phyloP scores from a whole-genome alignment of 1,140 invertebrate genomes.

The Luehdorfia chinensis region DNA sequence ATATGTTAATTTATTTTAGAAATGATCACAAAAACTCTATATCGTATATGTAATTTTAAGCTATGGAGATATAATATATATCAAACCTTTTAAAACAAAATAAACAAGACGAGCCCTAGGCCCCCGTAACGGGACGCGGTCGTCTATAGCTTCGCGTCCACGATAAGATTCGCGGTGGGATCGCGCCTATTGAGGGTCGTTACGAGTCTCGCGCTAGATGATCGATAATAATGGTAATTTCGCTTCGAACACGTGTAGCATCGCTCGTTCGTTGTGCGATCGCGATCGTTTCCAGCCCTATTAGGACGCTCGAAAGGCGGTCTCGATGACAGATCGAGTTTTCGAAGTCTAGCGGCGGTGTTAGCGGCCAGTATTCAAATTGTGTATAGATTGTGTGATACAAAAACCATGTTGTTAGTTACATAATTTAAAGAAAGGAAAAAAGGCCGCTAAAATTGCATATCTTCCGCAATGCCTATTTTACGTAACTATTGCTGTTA shows the following conservation, averaged over 20 bases:
- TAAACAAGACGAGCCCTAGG: too few species aligned
- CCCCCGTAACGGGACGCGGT: conserved; percentile 35
- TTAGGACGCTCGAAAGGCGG: conserved; percentile 48
- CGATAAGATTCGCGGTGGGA: conserved; percentile 38
- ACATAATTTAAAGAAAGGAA: too few species aligned
- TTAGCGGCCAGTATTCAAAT: conserved; percentile 8
- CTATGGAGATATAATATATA: too few species aligned
- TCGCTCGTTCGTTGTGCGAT: conserved; percentile 39
- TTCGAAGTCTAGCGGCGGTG: not conserved
- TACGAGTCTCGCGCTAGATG: conserved; percentile 59
- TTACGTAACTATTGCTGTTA: too few species aligned
- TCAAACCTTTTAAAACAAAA: too few species aligned
- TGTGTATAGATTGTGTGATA: not conserved
- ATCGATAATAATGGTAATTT: conserved; percentile 76
- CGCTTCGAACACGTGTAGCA: conserved; percentile 58
- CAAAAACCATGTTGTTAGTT: not conserved
- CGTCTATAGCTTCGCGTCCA: conserved; percentile 21
- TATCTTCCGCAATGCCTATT: too few species aligned
- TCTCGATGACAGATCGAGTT: conserved; percentile 8
- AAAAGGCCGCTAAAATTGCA: too few species aligned
- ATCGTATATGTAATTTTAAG: too few species aligned
- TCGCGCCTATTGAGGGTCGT: conserved; percentile 61
- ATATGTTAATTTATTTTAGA: too few species aligned
- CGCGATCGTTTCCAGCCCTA: conserved; percentile 51
- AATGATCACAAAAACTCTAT: too few species aligned